Conservation (phyloP, 2,888 invertebrate genomes). For the Sericinus montela region DNA sequence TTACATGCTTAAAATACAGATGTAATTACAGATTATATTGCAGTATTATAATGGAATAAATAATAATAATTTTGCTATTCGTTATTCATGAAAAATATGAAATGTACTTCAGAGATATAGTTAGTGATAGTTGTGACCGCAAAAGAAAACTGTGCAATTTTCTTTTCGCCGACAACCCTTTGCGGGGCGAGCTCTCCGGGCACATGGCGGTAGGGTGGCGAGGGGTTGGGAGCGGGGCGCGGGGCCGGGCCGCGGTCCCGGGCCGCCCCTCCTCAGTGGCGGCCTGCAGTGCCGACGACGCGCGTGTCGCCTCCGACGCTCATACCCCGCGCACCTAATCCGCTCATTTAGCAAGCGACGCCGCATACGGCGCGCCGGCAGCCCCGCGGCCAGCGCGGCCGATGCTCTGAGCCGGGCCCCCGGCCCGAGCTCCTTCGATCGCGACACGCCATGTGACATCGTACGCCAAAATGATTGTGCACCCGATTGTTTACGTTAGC, state of each 20-base stretch:
- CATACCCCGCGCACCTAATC: constrained; percentile 69
- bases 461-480: constrained; percentile 59
- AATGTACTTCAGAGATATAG: too few relatives aligned
- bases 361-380: constrained; percentile 70
- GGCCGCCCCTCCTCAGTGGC: constrained; percentile 78
- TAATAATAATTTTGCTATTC: too few relatives aligned
- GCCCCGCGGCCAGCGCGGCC: constrained; percentile 64
- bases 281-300: constrained; percentile 75
- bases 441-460: constrained; percentile 61
- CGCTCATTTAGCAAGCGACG: constrained; percentile 71
- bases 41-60: too few relatives aligned
- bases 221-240: constrained; percentile 40
- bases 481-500: constrained; percentile 71
- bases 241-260: constrained; percentile 57
- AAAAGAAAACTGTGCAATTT: constrained; percentile 40
- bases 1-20: too few relatives aligned
- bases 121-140: not conserved
- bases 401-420: constrained; percentile 48
- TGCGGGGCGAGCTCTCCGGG: constrained; percentile 52
- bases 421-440: constrained; percentile 56
- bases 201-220: constrained; percentile 54
- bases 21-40: too few relatives aligned
- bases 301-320: constrained; percentile 76
- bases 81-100: too few relatives aligned
- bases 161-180: constrained; percentile 72